Base-by-base conservation (phyloP, 1,140 invertebrate species). In the Maniola jurtina region DNA sequence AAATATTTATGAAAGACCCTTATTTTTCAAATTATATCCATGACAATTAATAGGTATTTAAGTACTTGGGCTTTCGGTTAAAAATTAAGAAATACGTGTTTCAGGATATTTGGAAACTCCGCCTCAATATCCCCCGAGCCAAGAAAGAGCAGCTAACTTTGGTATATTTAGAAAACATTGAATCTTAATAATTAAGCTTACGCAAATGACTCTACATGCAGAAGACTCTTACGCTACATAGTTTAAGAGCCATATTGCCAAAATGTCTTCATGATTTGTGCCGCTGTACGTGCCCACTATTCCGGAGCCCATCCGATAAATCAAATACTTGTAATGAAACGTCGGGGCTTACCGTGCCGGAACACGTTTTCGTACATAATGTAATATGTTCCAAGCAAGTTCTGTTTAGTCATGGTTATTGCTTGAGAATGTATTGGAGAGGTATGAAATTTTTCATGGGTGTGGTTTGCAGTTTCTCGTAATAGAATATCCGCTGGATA, bases 281-380 rank as follows among this genome's bases (percentile, higher is more conserved):
- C 36, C 47, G 25, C 56, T 64, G 47, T 72, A 74, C 69, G 69
- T 75, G 78, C 67, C 42, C 75, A 70, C 72, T 72, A 58, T 75
- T 73, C 72, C 66, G 68, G 60, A 72, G 68, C 70, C 62, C 58
- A 11, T 70, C 61, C 73, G 64, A 84, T 84, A 84, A 84, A 84
- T 84, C 81, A 84, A 78, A 81, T 79, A 78, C 71, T 82, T 79
- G 76, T 81, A 80, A 84, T 84, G 80, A 84, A 84, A 81, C 68
- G 79, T 82, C 80, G 68, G 70, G 69, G 68, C 74, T 73, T 69
- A 73, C 73, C 71, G 73, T 61, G 63, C 67, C 64, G 69, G 58
- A 72, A 69, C 71, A 70, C 66, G 69, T 68, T 68, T 74, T 57
- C 60, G 62, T 61, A 70, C 68, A 68, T 71, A 72, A 67, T 75